Conservation (phyloP, 2,888 invertebrate genomes). For the Tinea pellionella region DNA sequence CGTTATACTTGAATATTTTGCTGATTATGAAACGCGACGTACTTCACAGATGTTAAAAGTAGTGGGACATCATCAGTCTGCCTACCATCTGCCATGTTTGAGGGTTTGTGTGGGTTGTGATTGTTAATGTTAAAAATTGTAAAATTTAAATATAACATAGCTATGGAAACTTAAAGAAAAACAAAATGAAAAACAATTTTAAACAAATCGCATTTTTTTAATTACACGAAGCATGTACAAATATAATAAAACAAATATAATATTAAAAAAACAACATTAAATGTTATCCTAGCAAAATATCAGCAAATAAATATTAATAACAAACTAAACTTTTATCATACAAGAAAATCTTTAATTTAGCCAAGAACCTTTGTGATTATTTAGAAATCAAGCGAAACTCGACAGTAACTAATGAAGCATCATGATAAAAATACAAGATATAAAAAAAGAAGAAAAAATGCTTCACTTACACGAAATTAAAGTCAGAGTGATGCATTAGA, state of each 20-base stretch:
- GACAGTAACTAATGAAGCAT: conserved; percentile 16
- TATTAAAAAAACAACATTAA: not conserved
- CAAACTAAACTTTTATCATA: not conserved
- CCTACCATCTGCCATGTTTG: too few relatives aligned
- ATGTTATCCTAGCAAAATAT: conserved; percentile 4
- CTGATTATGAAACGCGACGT: too few relatives aligned
- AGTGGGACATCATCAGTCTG: too few relatives aligned
- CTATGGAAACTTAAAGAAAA: too few relatives aligned
- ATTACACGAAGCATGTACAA: not conserved
- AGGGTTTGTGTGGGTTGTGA: too few relatives aligned
- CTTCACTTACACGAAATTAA: conserved; percentile 26
- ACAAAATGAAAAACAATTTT: too few relatives aligned
- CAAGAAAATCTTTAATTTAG: not conserved
- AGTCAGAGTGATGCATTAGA: conserved; percentile 30
- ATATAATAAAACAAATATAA: not conserved
- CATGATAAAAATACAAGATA: conserved; percentile 7
- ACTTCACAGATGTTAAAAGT: too few relatives aligned
- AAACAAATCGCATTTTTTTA: too few relatives aligned
- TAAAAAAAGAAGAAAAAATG: conserved; percentile 10
- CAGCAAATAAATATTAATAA: not conserved
- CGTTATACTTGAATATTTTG: too few relatives aligned
- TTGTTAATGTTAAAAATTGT: too few relatives aligned
- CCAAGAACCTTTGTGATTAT: not conserved
- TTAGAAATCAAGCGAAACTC: not conserved
- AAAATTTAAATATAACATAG: not conserved